Percentiles rank a stretch among this genome's conserved stretches.
phyloP scores from a whole-genome alignment of 2,888 invertebrate genomes.

The Macaria liturata region DNA sequence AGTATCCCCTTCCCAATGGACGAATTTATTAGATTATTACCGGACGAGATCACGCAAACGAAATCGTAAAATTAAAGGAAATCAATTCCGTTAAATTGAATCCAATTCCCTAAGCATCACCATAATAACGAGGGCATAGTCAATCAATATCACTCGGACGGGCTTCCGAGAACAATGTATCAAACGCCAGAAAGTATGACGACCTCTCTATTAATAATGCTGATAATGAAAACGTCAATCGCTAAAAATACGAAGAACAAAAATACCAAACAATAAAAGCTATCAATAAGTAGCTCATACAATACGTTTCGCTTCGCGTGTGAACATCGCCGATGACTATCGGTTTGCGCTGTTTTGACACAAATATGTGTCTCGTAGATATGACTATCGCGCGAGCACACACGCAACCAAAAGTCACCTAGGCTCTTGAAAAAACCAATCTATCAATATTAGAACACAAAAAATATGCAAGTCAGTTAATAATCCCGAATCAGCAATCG shows the following conservation, averaged over 20 bases:
- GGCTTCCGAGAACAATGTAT: conserved; percentile 27
- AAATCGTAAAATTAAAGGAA: conserved; percentile 80
- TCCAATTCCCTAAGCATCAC: conserved; percentile 67
- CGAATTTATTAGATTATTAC: conserved; percentile 78
- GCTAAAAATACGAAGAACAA: conserved; percentile 50
- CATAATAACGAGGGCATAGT: conserved; percentile 41
- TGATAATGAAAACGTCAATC: conserved; percentile 54
- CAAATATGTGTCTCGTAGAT: conserved; percentile 64
- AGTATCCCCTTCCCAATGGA: conserved; percentile 70
- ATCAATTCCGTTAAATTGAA: conserved; percentile 75
- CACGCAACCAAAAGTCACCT: conserved; percentile 70
- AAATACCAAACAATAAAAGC: conserved; percentile 51
- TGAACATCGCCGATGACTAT: conserved; percentile 68
- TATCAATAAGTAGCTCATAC: conserved; percentile 60
- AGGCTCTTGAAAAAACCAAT: conserved; percentile 74
- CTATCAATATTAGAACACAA: conserved; percentile 83
- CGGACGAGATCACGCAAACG: conserved; percentile 80
- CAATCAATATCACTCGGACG: conserved; percentile 33
- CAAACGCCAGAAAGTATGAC: conserved; percentile 15
- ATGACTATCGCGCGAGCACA: conserved; percentile 65
- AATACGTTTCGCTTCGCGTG: conserved; percentile 67
- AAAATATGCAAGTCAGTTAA: conserved; percentile 84
- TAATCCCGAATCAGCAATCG: conserved; percentile 82
- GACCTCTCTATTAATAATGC: conserved; percentile 34
- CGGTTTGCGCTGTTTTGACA: conserved; percentile 71